Evolutionary conservation across 2,113 vertebrate genomes (phyloP).

Genomic region (Romanogobio albipinnatus): DNA sequence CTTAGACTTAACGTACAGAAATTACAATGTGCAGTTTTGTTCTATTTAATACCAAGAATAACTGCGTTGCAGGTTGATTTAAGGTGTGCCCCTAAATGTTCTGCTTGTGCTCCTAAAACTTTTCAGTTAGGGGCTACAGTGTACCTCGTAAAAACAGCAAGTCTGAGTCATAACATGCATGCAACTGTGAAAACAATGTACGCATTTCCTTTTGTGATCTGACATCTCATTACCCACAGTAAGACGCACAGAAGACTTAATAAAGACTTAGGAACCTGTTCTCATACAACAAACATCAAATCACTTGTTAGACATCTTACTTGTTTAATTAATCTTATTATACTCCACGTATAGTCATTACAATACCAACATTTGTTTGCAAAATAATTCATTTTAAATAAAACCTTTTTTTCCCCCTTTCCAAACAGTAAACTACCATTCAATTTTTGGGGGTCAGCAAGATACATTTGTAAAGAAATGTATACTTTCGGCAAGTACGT

Average conservation of each 20-base stretch:
- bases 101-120: no score
- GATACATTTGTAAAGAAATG: background rate
- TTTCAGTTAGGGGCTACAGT: no score
- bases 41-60: no score
- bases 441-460: background rate
- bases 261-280: background rate
- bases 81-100: no score
- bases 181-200: background rate
- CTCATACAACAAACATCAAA: background rate
- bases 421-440: background rate
- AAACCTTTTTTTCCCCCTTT: background rate
- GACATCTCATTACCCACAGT: background rate
- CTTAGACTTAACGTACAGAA: no score
- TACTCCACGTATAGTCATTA: background rate
- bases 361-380: background rate
- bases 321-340: background rate
- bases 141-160: no score
- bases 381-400: background rate
- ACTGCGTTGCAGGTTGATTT: no score
- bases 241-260: background rate
- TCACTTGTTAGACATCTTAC: background rate
- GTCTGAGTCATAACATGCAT: no score
- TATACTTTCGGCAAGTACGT: background rate
- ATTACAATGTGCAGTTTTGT: no score
- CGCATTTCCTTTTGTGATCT: background rate